Base-by-base conservation (phyloP, 2,888 invertebrate genomes). In the Lasioglossum oenotherae region DNA sequence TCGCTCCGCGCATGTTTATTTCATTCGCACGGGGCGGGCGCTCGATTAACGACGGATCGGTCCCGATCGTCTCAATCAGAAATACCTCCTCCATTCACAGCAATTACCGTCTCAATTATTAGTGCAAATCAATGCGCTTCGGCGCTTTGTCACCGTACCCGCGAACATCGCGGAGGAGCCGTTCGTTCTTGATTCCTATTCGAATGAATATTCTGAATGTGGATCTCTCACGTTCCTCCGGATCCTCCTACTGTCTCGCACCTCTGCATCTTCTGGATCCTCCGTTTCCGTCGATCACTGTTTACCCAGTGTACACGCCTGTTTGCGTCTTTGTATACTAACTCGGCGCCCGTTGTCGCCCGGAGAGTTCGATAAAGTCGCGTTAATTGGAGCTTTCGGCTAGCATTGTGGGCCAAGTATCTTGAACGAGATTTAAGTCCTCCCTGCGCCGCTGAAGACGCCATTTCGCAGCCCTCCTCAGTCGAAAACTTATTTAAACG, bases 311-410 rank as follows among this genome's bases (percentile, higher is more conserved):
- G 73, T 78, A 84, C 74, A 74, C 67, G 80, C 44, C 74, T 85
- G 85, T 85, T 86, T 74, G 78, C 78, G 73, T 76, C 81, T 79
- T 78, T 81, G 82, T 80, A 72, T 82, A 82, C 78, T 72, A 75
- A 78, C 67, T 74, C 46, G 83, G 49, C 76, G 44, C 27, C 41
- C 64, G 64, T 78, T 82, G 79, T 81, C 82, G 71, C 27, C 38
- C 19, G 12, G 81, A 85, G 69, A 69, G 79, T 74, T 84, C 78
- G 84, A 79, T 74, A 82, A 77, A 82, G 81, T 81, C 83, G 78
- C 82, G 85, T 86, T 89, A 86, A 86, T 87, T 89, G 83, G 80
- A 71, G 78, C 81, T 88, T 85, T 85, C 80, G 81, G 73, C 78
- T 64, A 69, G 67, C 41, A 38, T 78, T 74, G 81, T 80, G 31